Percentiles rank a stretch among this genome's conserved stretches.
Evolutionary conservation across 2,113 vertebrate species (phyloP).

Genomic region (Boleophthalmus pectinirostris): DNA sequence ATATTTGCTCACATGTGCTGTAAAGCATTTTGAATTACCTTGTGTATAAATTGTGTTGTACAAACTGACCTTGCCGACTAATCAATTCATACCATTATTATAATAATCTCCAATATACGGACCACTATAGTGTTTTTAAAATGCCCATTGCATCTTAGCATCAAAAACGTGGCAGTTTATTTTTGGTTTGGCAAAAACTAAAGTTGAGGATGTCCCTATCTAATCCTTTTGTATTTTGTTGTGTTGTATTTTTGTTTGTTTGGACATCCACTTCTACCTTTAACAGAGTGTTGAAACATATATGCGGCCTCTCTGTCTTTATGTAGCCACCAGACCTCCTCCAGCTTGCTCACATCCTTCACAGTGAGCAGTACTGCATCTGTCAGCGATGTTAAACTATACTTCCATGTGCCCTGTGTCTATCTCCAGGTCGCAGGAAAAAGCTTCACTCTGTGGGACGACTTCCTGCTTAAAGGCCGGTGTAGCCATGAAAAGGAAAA

Average conservation of each 20-base stretch:
- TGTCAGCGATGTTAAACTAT: constrained; percentile 39
- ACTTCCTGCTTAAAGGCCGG: constrained; percentile 76
- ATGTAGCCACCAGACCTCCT: constrained; percentile 14
- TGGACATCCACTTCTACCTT: constrained; percentile 27
- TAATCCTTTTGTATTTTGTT: constrained; percentile 42
- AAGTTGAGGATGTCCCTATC: constrained; percentile 36
- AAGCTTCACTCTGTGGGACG: constrained; percentile 82
- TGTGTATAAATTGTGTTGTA: too few species aligned
- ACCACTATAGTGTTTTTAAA: too few species aligned
- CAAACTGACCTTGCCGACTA: too few species aligned
- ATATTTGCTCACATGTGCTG: too few species aligned
- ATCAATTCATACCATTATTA: neutral
- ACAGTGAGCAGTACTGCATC: constrained; percentile 35
- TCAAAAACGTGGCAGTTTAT: too few species aligned
- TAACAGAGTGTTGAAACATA: constrained; percentile 43
- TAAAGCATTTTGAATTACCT: too few species aligned
- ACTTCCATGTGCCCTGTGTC: constrained; percentile 46
- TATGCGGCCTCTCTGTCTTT: constrained; percentile 6
- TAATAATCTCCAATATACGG: too few species aligned
- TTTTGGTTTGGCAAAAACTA: neutral
- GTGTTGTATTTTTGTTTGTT: neutral
- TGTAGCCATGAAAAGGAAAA: constrained; percentile 71
- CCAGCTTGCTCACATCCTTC: constrained; percentile 25
- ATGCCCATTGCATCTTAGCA: too few species aligned
- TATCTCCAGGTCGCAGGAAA: constrained; percentile 76